Evolutionary conservation across 37 sponge, comb jelly and placozoan species (phyloP).

Genomic region (Axinella damicornis): DNA sequence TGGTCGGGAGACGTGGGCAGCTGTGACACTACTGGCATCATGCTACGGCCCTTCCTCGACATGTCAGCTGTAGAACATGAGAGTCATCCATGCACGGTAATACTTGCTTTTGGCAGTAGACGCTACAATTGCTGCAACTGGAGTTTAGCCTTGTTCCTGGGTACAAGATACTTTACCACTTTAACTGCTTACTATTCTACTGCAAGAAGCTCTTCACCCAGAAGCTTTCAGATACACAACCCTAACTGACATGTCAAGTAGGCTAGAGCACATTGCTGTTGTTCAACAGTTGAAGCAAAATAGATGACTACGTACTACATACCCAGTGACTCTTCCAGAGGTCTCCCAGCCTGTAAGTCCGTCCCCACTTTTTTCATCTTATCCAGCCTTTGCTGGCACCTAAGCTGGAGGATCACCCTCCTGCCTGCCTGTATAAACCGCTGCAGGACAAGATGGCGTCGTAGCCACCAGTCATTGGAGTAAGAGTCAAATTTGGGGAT

Average conservation of each 20-base stretch:
- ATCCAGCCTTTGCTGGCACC: conserved; percentile 47
- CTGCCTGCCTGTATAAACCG: conserved; percentile 82
- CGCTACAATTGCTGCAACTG: no score
- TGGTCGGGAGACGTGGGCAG: conserved; percentile 2
- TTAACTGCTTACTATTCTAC: no score
- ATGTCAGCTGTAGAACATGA: background rate
- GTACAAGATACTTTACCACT: no score
- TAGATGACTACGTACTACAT: background rate
- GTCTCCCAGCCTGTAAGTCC: conserved; percentile 29
- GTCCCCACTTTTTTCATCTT: conserved; percentile 16
- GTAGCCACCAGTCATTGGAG: conserved; percentile 54
- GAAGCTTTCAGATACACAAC: no score
- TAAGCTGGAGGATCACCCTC: conserved; percentile 52
- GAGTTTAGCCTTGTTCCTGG: no score
- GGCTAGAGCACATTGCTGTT: no score
- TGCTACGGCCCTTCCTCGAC: background rate
- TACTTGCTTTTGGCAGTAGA: no score
- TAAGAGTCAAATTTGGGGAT: conserved; percentile 61
- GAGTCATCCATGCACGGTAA: background rate
- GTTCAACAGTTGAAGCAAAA: no score
- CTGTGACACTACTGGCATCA: background rate
- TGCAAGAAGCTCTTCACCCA: no score
- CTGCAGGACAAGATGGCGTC: conserved; percentile 41
- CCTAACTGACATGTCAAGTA: no score
- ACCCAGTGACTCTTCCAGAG: conserved; percentile 17